These are phyloP conservation scores for Molorchus minor DNA, from an alignment of 2,888 invertebrate species.

Conservation along the genomic window DNA sequence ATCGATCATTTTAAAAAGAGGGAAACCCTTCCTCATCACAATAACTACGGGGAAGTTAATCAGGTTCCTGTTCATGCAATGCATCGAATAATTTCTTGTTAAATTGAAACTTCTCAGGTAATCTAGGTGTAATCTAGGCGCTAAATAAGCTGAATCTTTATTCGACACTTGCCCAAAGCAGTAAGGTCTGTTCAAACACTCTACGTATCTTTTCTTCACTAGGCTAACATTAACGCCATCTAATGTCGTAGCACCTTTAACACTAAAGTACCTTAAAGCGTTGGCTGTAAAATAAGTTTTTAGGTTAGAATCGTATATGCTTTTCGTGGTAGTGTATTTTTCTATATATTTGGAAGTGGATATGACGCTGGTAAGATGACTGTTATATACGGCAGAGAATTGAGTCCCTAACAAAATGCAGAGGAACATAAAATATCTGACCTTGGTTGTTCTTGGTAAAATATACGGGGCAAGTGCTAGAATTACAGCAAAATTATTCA, in stretches of 20 bases:
- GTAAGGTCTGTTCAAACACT: background rate
- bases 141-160: background rate
- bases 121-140: background rate
- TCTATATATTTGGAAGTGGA: conserved; percentile 18
- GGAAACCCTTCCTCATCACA: conserved; percentile 10
- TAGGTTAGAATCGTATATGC: conserved; percentile 30
- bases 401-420: conserved; percentile 18
- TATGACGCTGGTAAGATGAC: conserved; percentile 24
- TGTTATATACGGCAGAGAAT: conserved; percentile 15
- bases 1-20: background rate
- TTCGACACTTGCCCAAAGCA: background rate
- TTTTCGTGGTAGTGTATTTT: conserved; percentile 24
- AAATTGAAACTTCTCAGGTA: background rate
- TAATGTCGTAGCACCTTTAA: background rate
- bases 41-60: background rate
- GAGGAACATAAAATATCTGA: conserved; percentile 22
- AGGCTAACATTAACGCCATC: background rate
- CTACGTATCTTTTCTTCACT: background rate
- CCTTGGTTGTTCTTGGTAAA: conserved; percentile 10
- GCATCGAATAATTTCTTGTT: background rate
- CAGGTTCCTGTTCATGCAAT: background rate
- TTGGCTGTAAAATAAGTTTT: conserved; percentile 15
- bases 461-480: conserved; percentile 4
- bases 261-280: background rate
- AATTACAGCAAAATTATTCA: conserved; percentile 9